A percentile compares a stretch with the other conserved stretches of the same genome.
Conservation (phyloP, 2,113 vertebrate genomes). For the Parus major region DNA sequence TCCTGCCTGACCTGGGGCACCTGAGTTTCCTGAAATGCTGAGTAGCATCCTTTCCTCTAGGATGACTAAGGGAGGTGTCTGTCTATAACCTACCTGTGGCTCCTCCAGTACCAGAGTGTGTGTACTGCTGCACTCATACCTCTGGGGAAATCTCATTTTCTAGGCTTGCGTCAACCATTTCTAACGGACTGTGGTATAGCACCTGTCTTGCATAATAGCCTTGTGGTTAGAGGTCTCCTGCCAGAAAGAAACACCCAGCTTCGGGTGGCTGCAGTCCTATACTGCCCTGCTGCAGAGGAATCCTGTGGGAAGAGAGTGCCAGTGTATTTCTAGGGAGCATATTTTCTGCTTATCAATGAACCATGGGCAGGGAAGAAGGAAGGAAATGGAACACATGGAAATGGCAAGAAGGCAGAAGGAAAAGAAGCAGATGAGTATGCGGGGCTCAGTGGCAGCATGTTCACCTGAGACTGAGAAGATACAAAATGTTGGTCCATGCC, state of each 20-base stretch:
- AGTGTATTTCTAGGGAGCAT: neutral
- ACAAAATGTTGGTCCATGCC: neutral
- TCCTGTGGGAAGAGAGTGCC: neutral
- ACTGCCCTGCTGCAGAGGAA: fast-evolving
- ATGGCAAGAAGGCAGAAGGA: fast-evolving
- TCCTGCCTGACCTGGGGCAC: neutral
- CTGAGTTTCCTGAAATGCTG: neutral
- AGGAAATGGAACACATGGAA: neutral
- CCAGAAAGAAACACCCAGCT: neutral
- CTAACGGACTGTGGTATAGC: neutral
- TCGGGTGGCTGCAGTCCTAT: neutral
- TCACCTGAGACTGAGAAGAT: neutral
- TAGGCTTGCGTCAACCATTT: neutral
- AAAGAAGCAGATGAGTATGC: fast-evolving
- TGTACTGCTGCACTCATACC: neutral
- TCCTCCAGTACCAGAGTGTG: neutral
- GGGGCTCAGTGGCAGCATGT: fast-evolving
- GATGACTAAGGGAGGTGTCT: neutral
- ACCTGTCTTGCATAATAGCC: neutral
- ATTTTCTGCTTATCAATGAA: neutral
- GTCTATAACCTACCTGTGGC: neutral
- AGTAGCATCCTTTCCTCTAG: neutral
- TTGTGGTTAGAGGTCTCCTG: neutral
- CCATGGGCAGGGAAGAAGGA: neutral
- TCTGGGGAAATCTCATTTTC: neutral